phyloP scores from a whole-genome alignment of 2,113 vertebrate species.

The Amblyopsis rosae region DNA sequence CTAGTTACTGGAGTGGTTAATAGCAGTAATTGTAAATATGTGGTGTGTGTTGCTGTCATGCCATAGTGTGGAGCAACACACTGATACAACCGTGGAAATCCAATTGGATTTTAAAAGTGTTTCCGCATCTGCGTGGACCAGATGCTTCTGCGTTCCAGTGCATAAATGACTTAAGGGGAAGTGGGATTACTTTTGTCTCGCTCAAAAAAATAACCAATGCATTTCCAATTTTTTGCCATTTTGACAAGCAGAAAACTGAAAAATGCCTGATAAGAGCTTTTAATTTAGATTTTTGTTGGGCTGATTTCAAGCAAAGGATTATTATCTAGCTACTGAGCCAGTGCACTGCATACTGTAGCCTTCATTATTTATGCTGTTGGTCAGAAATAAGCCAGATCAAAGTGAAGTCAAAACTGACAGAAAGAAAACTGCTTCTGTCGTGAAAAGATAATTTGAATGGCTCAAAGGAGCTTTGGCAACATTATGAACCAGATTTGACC shows the following conservation, averaged over 20 bases:
- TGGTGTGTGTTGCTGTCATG: constrained; percentile 38
- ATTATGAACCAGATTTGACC: background rate
- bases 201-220: constrained; percentile 5
- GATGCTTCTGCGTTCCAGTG: constrained; percentile 38
- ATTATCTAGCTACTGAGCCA: background rate
- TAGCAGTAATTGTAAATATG: constrained; percentile 58
- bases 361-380: too few species aligned
- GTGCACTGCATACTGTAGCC: too few species aligned
- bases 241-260: background rate
- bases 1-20: constrained; percentile 49
- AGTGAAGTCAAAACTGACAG: background rate
- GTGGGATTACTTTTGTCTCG: constrained; percentile 32
- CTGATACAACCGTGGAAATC: constrained; percentile 26
- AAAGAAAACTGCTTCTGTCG: background rate
- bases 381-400: background rate
- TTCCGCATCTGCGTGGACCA: constrained; percentile 50
- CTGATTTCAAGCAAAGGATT: background rate
- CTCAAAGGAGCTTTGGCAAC: background rate
- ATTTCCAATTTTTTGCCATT: too few species aligned
- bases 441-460: too few species aligned
- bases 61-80: constrained; percentile 46
- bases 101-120: constrained; percentile 26
- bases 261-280: constrained; percentile 19
- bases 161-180: constrained; percentile 56
- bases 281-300: constrained; percentile 25